Conservation (phyloP, 2,797 vertebrate genomes). For the Otolemur crassicaudatus region DNA sequence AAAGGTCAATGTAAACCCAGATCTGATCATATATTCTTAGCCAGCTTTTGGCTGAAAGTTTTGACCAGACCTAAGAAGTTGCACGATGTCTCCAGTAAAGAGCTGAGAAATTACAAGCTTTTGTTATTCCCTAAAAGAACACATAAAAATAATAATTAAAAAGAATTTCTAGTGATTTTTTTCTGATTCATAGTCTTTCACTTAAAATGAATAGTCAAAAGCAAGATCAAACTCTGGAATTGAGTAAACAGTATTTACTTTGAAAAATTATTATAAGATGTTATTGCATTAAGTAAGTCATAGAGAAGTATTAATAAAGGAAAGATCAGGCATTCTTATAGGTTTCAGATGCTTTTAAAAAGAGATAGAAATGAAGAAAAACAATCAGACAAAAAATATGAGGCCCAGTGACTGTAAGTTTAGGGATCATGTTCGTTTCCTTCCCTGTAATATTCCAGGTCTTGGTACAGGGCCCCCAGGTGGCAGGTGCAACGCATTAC, state of each 20-base stretch:
- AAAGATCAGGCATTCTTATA: conserved; percentile 20
- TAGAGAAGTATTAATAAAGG: conserved; percentile 8
- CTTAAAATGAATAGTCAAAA: conserved; percentile 10
- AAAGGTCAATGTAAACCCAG: conserved; percentile 84
- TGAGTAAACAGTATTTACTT: not conserved
- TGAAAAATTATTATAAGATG: not conserved
- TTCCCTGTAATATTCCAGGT: not conserved
- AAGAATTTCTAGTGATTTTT: not conserved
- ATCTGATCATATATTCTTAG: conserved; percentile 62
- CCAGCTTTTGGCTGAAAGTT: conserved; percentile 57
- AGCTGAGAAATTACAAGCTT: conserved; percentile 51
- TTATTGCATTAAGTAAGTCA: conserved; percentile 4
- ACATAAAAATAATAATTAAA: not conserved
- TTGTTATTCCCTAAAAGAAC: conserved; percentile 51
- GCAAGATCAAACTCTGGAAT: not conserved
- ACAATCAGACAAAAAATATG: not conserved
- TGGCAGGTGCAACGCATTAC: not conserved
- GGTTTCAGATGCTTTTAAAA: conserved; percentile 46
- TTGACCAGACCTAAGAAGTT: conserved; percentile 60
- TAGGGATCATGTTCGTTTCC: not conserved
- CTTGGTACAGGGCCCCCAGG: not conserved
- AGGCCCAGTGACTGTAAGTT: not conserved
- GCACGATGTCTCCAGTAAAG: not conserved
- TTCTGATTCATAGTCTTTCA: not conserved
- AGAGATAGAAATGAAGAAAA: conserved; percentile 53